Base-by-base conservation (phyloP, 1,140 invertebrate genomes). In the Solenopsis invicta region DNA sequence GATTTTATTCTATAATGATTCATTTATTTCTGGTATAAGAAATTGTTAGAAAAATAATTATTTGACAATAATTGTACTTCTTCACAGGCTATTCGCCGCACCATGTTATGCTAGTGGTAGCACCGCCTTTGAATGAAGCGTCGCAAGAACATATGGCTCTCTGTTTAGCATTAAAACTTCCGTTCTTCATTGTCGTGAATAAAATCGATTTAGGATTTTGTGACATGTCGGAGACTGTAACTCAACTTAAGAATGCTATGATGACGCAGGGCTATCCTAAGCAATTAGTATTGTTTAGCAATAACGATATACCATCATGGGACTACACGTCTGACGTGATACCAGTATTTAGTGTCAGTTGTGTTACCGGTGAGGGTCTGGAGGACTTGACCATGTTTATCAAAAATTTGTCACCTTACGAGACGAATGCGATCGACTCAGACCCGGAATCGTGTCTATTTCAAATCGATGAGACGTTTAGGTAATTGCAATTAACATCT, bases 331-430 rank as follows among this genome's bases (percentile, higher is more conserved):
- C 96, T 48, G 96, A 97, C 72, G 96, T 97, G 75, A 97, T 98
- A 61, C 98, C 99, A 12, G 98, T 99, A 89, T 99, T 99, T 94
- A 97, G 97, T 71, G 97, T 99, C n/a, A 99, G 99, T n/a, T 98
- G 98, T 94, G 99, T 99, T 0, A 98, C 97, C 18, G 99, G 99
- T 2, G 96, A 97, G 76, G 98, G 98, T 12, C 95, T 99, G 4
- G 96, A 97, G 89, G 95, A 98, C 48, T 95, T 99, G 2, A 98
- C 98, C 80, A 97, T 96, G 75, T 99, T 98, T 94, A 95, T 95
- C 13, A 91, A 91, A 84, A 94, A 95, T 56, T 92, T 95, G 10
- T 80, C 91, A 9, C 93, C 95, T 0, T 85, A 93, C 18, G 93
- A 95, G 67, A 92, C 91, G 1, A 91, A 91, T n/a, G 88, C 91